Evolutionary conservation across 2,797 vertebrate genomes (phyloP), one percentile per base, ranked within the genome.

Genomic region (Aphelocoma californica): DNA sequence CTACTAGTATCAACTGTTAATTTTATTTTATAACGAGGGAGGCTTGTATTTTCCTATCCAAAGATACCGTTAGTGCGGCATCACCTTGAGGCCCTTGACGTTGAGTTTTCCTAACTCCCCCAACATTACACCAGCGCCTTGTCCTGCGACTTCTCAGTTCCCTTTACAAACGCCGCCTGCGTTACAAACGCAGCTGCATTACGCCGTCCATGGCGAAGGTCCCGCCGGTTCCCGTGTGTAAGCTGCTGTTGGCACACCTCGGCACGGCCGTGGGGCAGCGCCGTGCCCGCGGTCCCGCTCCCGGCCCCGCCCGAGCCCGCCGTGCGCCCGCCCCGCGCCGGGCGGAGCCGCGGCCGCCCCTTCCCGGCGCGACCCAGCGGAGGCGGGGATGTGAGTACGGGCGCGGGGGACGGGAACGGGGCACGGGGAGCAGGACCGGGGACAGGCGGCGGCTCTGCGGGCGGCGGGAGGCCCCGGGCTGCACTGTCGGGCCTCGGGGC

Each of bases 201-300:
- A 38, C 4, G 6, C 16, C 3, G 25, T 15, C 7, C 31, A 1
- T 2, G 19, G 42, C 28, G 6, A 4, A 11, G 1, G 7, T 5
- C 2, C 29, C 15, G 4, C 1, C 1, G 3, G 2, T 11, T 1
- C 21, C 34, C 42, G 5, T 1, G 10, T 3, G 1, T 0, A 1
- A 42, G 12, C 13, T 1, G 25, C 2, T 0, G 9, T 9, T 3
- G 2, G 16, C 19, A 1, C 32, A 0, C 21, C 8, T 0, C 0
- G 3, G 8, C 40, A 17, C 23, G 1, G 7, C 53, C 19, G 18
- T 1, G 50, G 3, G 12, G n/a, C 71, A 36, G 18, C 13, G 12
- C 69, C 53, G 5, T 5, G 38, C 25, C 16, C 72, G 28, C 28
- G 28, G 12, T 2, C 6, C 9, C 16, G n/a, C 28, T 14, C 5